These are phyloP conservation scores for Argyrosomus japonicus DNA, from an alignment of 2,113 vertebrate species.

Conservation along the genomic window DNA sequence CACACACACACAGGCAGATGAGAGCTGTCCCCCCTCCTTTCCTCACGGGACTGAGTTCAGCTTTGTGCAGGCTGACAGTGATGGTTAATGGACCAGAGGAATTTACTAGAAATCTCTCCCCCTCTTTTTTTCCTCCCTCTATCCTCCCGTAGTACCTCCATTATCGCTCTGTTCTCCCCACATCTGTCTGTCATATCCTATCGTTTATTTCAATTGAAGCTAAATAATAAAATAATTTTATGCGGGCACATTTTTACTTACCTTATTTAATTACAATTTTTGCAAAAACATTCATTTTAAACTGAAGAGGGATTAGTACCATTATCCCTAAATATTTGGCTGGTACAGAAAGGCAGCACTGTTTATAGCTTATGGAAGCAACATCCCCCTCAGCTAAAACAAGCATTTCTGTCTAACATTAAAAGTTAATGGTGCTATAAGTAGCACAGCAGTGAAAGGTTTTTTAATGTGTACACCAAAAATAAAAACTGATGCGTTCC, in stretches of 20 bases:
- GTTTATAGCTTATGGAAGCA: conserved; percentile 15
- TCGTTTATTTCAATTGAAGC: neutral
- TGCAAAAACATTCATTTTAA: neutral
- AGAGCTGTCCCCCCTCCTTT: conserved; percentile 29
- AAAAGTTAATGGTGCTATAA: conserved; percentile 14
- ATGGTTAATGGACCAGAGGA: conserved; percentile 51
- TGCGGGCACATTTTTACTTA: neutral
- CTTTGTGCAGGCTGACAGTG: conserved; percentile 48
- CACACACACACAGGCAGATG: conserved; percentile 20
- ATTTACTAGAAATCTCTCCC: conserved; percentile 55
- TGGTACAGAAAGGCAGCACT: neutral
- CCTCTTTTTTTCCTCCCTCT: neutral
- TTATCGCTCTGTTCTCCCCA: conserved; percentile 7
- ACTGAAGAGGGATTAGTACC: neutral
- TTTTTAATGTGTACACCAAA: neutral
- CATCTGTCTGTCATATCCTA: neutral
- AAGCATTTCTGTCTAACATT: neutral
- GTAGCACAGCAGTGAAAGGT: neutral
- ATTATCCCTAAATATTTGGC: neutral
- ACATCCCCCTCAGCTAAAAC: conserved; percentile 9
- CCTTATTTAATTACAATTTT: neutral
- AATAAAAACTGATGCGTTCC: neutral
- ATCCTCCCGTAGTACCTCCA: neutral
- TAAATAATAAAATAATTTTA: neutral
- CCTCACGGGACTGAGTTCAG: conserved; percentile 25